Evolutionary conservation across 2,888 invertebrate species (phyloP).

Genomic region (Rhimphoctona megacephalus): DNA sequence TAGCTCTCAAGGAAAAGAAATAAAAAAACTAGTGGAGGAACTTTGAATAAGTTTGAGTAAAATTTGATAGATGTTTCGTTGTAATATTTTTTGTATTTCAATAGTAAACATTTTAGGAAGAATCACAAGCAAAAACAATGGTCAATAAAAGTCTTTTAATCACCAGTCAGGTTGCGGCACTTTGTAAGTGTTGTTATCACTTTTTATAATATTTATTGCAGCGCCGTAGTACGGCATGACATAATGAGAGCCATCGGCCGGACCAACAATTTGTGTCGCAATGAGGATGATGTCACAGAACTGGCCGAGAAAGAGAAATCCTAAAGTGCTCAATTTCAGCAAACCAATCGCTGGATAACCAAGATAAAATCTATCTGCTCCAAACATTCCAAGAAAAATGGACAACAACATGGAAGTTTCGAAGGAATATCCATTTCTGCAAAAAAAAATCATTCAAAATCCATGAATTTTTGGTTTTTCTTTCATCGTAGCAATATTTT

Average conservation of each 20-base stretch:
- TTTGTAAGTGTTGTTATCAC: conserved; percentile 94
- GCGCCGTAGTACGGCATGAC: conserved; percentile 98
- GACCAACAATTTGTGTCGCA: conserved; percentile 96
- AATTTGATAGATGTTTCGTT: neutral
- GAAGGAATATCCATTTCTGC: conserved; percentile 96
- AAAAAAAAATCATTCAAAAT: neutral
- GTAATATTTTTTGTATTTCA: conserved; percentile 1
- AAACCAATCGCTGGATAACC: conserved; percentile 98
- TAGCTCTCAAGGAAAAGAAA: neutral
- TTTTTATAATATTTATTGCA: conserved; percentile 91
- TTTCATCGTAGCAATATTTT: neutral
- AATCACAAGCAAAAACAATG: neutral
- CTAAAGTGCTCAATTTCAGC: conserved; percentile 97
- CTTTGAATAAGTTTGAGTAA: neutral
- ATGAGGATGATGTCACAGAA: conserved; percentile 97
- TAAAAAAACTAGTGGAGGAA: neutral
- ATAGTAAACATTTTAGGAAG: conserved; percentile 10
- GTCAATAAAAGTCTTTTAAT: conserved; percentile 74
- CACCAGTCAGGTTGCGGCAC: conserved; percentile 93
- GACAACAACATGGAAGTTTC: conserved; percentile 97
- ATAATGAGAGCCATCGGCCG: conserved; percentile 97
- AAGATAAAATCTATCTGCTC: conserved; percentile 98
- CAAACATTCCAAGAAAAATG: conserved; percentile 99
- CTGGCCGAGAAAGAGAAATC: conserved; percentile 98
- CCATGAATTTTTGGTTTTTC: neutral